Conservation (phyloP, 2,797 vertebrate species). For the Argyrosomus regius region DNA sequence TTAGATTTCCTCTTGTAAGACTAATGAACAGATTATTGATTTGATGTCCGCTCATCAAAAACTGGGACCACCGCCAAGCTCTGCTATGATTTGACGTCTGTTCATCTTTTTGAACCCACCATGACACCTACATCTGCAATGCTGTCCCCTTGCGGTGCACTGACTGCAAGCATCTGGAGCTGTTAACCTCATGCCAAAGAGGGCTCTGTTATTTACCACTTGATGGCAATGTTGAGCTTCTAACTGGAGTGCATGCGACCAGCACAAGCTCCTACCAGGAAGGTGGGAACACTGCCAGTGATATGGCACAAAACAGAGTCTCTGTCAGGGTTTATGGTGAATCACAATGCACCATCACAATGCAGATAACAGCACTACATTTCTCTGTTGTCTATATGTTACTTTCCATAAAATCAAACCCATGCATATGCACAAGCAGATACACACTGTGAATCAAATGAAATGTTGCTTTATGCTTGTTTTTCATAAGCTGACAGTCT, state of each 20-base stretch:
- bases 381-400: constrained; percentile 45
- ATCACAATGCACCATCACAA: constrained; percentile 73
- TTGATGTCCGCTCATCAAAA: constrained; percentile 67
- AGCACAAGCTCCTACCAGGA: constrained; percentile 13
- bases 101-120: constrained; percentile 53
- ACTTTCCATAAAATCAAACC: constrained; percentile 45
- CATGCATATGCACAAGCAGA: constrained; percentile 35
- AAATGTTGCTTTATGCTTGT: constrained; percentile 33
- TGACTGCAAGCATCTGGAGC: constrained; percentile 65
- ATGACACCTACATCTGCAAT: constrained; percentile 51
- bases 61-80: constrained; percentile 36
- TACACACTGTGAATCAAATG: constrained; percentile 33
- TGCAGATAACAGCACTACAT: constrained; percentile 63
- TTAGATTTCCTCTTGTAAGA: constrained; percentile 64
- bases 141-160: constrained; percentile 43
- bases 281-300: constrained; percentile 56
- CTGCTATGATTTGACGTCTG: constrained; percentile 44
- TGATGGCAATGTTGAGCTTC: constrained; percentile 74
- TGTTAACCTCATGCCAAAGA: constrained; percentile 31
- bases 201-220: constrained; percentile 36
- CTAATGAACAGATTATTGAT: constrained; percentile 77
- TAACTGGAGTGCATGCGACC: neutral
- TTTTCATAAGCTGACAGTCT: constrained; percentile 37
- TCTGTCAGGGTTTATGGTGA: constrained; percentile 59
- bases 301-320: constrained; percentile 62